A percentile compares a stretch with the other conserved stretches of the same genome.
Conservation (phyloP, 2,888 invertebrate species). For the Heteromurus nitidus region DNA sequence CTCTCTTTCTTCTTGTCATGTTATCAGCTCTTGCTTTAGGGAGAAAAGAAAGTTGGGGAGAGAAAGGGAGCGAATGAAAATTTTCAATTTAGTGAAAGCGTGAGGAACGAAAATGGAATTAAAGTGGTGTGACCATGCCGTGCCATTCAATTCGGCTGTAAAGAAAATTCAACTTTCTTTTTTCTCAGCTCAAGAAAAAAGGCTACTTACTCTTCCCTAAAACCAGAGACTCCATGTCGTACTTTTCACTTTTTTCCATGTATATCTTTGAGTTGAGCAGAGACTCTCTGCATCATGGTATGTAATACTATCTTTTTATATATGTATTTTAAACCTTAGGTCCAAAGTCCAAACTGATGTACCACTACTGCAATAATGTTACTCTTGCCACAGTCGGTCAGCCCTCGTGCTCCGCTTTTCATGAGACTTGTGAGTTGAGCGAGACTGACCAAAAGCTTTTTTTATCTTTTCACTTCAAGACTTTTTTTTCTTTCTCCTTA, state of each 20-base stretch:
- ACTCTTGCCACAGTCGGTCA: too few relatives aligned
- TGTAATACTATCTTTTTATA: too few relatives aligned
- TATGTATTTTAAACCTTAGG: too few relatives aligned
- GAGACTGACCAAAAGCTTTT: slow-evolving; percentile 49
- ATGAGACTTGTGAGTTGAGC: slow-evolving; percentile 27
- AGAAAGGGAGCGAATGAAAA: slow-evolving; percentile 51
- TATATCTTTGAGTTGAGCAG: too few relatives aligned
- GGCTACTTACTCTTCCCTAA: not conserved
- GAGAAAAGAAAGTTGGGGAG: slow-evolving; percentile 40
- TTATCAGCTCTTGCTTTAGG: slow-evolving; percentile 34
- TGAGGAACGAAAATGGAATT: slow-evolving; percentile 62
- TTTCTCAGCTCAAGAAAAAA: slow-evolving; percentile 20
- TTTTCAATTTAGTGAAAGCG: slow-evolving; percentile 66
- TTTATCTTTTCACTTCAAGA: slow-evolving; percentile 60
- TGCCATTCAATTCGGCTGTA: slow-evolving; percentile 55
- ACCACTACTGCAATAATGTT: not conserved
- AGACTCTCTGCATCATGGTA: too few relatives aligned
- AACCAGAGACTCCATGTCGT: too few relatives aligned
- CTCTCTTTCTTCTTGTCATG: slow-evolving; percentile 16
- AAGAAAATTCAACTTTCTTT: slow-evolving; percentile 26
- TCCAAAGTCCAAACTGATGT: too few relatives aligned
- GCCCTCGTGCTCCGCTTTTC: slow-evolving; percentile 14
- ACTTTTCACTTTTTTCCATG: too few relatives aligned
- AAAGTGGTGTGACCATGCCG: slow-evolving; percentile 65
- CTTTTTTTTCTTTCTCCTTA: slow-evolving; percentile 31